Conservation (phyloP, 2,888 invertebrate genomes). For the Archips xylosteana region DNA sequence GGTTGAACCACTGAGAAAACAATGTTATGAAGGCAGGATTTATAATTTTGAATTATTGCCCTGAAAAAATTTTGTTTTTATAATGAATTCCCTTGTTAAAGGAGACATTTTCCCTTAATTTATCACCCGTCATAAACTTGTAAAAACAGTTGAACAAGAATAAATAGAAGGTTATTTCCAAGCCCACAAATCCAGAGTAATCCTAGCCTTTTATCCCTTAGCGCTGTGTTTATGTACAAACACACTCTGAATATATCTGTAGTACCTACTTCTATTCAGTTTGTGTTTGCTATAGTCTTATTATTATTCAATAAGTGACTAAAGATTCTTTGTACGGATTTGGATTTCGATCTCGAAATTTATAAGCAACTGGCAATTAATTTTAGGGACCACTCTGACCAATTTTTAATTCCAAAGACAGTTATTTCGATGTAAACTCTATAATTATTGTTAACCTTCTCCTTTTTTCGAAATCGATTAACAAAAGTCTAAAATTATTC, state of each 20-base stretch:
- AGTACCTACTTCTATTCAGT: not conserved
- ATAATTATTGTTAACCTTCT: too few relatives aligned
- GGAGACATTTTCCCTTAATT: conserved; percentile 36
- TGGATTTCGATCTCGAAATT: too few relatives aligned
- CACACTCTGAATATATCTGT: not conserved
- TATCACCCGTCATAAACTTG: conserved; percentile 45
- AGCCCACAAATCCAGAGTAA: conserved; percentile 60
- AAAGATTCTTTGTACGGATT: too few relatives aligned
- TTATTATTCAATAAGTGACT: too few relatives aligned
- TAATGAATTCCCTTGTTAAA: conserved; percentile 22
- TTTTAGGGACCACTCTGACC: too few relatives aligned
- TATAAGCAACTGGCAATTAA: too few relatives aligned
- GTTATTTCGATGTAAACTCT: too few relatives aligned
- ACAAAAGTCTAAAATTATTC: too few relatives aligned
- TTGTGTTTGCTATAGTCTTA: too few relatives aligned
- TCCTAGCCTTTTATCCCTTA: conserved; percentile 56
- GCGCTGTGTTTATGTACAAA: conserved; percentile 10
- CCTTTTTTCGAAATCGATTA: too few relatives aligned
- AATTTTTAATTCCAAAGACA: too few relatives aligned
- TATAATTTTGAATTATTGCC: conserved; percentile 20
- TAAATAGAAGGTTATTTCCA: conserved; percentile 59
- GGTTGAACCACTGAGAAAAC: conserved; percentile 4
- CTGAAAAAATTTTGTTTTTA: conserved; percentile 32
- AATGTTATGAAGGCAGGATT: conserved; percentile 14
- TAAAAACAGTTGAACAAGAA: conserved; percentile 50